Percentiles rank a stretch among this genome's conserved stretches.
Conservation (phyloP, 1,140 invertebrate genomes). For the Brachionus plicatilis region DNA sequence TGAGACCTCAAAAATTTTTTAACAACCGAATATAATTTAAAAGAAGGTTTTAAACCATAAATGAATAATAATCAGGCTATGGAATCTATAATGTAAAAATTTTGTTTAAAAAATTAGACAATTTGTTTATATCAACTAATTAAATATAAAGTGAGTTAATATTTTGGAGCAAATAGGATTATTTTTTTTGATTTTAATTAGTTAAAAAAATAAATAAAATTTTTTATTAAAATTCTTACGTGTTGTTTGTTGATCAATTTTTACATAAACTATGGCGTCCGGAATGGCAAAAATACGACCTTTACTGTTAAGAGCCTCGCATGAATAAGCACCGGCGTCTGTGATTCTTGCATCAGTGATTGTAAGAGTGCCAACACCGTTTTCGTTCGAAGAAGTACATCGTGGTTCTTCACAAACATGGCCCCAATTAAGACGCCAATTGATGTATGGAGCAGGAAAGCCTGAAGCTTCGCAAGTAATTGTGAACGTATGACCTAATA, state of each 20-base stretch:
- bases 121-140: too few relatives aligned
- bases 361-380: slow-evolving; percentile 67
- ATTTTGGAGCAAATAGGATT: too few relatives aligned
- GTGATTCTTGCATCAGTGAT: slow-evolving; percentile 66
- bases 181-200: too few relatives aligned
- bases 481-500: slow-evolving; percentile 67
- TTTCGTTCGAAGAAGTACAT: slow-evolving; percentile 40
- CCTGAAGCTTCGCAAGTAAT: slow-evolving; percentile 80
- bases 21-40: too few relatives aligned
- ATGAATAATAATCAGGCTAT: too few relatives aligned
- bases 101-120: too few relatives aligned
- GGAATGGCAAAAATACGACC: slow-evolving; percentile 79
- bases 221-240: not conserved
- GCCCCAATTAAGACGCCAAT: slow-evolving; percentile 94
- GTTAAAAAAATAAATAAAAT: too few relatives aligned
- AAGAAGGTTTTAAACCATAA: too few relatives aligned
- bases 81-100: too few relatives aligned
- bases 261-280: slow-evolving; percentile 79
- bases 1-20: too few relatives aligned
- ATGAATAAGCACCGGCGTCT: slow-evolving; percentile 92
- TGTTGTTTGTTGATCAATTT: not conserved
- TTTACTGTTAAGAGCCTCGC: slow-evolving; percentile 83
- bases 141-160: too few relatives aligned
- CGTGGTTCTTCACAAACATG: slow-evolving; percentile 74
- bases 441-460: slow-evolving; percentile 79